Evolutionary conservation across 2,888 invertebrate species (phyloP), one percentile per base, ranked within the genome.

Genomic region (Melieria crassipennis): DNA sequence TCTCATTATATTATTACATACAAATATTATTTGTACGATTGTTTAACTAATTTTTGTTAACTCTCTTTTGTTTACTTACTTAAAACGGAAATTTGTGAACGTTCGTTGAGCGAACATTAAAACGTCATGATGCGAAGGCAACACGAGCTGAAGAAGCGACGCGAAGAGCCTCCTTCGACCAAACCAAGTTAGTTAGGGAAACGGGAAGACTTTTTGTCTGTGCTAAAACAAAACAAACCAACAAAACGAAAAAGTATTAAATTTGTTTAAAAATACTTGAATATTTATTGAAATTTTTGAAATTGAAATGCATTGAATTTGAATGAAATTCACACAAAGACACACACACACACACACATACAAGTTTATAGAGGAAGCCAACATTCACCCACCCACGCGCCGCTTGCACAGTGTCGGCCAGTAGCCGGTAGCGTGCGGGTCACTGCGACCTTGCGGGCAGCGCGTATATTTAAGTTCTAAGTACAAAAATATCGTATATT

Each of bases 401-500:
- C 30, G 30, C 30, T 57, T 30, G n/a, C 42, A 13, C 30, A 30
- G 57, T 7, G 16, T 7, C 7, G 6, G 4, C 5, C 16, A n/a
- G 16, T 57, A 6, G 42, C 16, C 30, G 10, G 7, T 57, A 13
- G 4, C 30, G 42, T 57, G 6, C 11, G 6, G 16, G 42, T 13
- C 16, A 5, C 7, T 57, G 57, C 10, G 30, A 9, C 30, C 57
- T 30, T 11, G 30, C 10, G 16, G 42, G 42, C 4, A 16, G 4
- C 16, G 16, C n/a, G 43, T 67, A 60, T 67, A 50, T 67, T 67
- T 60, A 60, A 60, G 58, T 67, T 13, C 48, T 13, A 52, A 60
- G 58, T 62, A 62, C 69, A 69, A 69, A 62, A 55, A 69, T 69
- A 69, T 69, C 69, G 69, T 69, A 69, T 62, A 62, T 69, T 47